Conservation (phyloP, 1,140 invertebrate genomes). For the Aphelinus certus region DNA sequence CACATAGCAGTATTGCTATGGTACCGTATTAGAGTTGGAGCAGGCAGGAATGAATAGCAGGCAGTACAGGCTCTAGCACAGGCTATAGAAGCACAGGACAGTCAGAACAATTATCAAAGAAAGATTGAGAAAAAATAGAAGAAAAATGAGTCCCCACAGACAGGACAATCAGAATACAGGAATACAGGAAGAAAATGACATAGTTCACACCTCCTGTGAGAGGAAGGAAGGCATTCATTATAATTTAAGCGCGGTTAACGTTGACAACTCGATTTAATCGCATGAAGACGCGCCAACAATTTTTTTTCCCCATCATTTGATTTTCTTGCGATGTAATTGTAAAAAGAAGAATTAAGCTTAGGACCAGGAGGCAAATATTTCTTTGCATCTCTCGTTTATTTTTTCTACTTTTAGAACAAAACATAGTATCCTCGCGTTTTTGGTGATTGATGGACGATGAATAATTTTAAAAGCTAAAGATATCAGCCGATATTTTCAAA, state of each 20-base stretch:
- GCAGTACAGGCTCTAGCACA: constrained; percentile 58
- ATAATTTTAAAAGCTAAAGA: background rate
- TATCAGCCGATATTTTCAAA: background rate
- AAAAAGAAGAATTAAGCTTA: constrained; percentile 16
- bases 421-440: background rate
- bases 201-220: background rate
- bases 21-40: constrained; percentile 60
- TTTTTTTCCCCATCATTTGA: too few species aligned
- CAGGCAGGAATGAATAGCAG: constrained; percentile 57
- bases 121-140: constrained; percentile 24
- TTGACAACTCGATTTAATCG: constrained; percentile 1
- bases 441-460: constrained; percentile 4
- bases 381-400: constrained; percentile 4
- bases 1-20: constrained; percentile 62
- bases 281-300: background rate
- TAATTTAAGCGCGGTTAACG: constrained; percentile 11
- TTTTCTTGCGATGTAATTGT: constrained; percentile 14
- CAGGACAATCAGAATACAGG: constrained; percentile 58
- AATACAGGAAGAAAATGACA: constrained; percentile 56
- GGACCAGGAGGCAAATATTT: constrained; percentile 12
- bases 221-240: constrained; percentile 53
- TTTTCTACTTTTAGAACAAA: constrained; percentile 9
- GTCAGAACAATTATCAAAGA: constrained; percentile 25
- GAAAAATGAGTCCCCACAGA: constrained; percentile 40
- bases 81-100: constrained; percentile 62